A percentile compares a stretch with the other conserved stretches of the same genome.
These are phyloP conservation scores for Cryptotis parvus DNA, from an alignment of 2,113 vertebrate species.

Conservation along the genomic window DNA sequence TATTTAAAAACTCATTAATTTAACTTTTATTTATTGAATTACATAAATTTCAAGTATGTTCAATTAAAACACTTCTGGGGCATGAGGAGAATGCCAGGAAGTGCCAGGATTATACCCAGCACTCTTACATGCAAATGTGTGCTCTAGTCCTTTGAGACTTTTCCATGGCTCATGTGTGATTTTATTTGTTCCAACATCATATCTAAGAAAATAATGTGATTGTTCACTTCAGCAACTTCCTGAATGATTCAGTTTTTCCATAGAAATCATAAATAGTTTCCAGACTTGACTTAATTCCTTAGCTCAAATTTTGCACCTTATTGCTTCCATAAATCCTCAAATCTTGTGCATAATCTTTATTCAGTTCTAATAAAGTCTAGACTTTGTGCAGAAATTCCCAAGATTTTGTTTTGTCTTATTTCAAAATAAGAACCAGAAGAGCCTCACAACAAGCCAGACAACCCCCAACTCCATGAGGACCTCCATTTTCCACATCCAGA, in stretches of 20 bases:
- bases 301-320: not conserved
- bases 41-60: too few species aligned
- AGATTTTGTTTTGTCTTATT: not conserved
- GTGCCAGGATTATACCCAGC: too few species aligned
- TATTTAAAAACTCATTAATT: too few species aligned
- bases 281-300: not conserved
- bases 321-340: not conserved
- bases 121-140: too few species aligned
- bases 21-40: too few species aligned
- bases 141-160: not conserved
- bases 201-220: not conserved
- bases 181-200: not conserved
- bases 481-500: too few species aligned
- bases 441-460: too few species aligned
- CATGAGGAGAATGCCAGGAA: too few species aligned
- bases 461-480: too few species aligned
- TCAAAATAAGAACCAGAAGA: too few species aligned
- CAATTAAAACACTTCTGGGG: too few species aligned
- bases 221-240: not conserved
- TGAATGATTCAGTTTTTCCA: not conserved
- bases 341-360: not conserved
- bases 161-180: not conserved
- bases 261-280: not conserved
- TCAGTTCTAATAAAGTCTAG: not conserved
- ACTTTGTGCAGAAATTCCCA: not conserved